Base-by-base conservation (phyloP, 1,140 invertebrate genomes). In the Leptinotarsa undecemlineata region DNA sequence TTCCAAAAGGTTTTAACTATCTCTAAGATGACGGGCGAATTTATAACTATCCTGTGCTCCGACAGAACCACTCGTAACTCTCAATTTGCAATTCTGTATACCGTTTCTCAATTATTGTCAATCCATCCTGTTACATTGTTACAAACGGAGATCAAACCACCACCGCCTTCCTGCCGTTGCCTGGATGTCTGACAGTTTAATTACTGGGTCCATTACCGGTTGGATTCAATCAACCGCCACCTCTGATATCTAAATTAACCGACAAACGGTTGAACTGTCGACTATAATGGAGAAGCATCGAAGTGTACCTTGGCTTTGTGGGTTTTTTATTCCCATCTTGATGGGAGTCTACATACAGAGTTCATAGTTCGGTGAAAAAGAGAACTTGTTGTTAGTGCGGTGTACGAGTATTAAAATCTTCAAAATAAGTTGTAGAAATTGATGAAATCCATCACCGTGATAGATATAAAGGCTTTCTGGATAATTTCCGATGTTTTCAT, bases 211-310 rank as follows among this genome's bases (percentile, higher is more conserved):
- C 51, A 57, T 57, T 15, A 57, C 51, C 51, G 51, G 51, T 1
- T 57, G 3, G 6, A 57, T 57, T 17, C 51, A 19, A 57, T 57
- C 51, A 57, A 57, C 51, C n/a, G 51, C 51, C 4, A 57, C 51
- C 51, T 57, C 51, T 57, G 51, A 57, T 57, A 57, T 57, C 51
- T 57, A 57, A 57, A 57, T 57, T 57, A 57, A 57, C 51, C 51
- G 51, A 15, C 15, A 15, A 57, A 19, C 51, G 51, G 51, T 57
- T 57, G 51, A 57, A 57, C 15, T 19, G 51, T 17, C 51, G 6
- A 57, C 51, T 17, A 57, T 57, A 57, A 17, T 57, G 17, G 3
- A 57, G n/a, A 57, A n/a, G 51, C 51, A 57, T 15, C 51, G 17
- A 57, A 8, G 51, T 19, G 15, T 57, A 17, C 15, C 51, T 57